These are phyloP conservation scores for Ricordea florida DNA, from an alignment of 92 coral and sea anemone species.

Conservation along the genomic window DNA sequence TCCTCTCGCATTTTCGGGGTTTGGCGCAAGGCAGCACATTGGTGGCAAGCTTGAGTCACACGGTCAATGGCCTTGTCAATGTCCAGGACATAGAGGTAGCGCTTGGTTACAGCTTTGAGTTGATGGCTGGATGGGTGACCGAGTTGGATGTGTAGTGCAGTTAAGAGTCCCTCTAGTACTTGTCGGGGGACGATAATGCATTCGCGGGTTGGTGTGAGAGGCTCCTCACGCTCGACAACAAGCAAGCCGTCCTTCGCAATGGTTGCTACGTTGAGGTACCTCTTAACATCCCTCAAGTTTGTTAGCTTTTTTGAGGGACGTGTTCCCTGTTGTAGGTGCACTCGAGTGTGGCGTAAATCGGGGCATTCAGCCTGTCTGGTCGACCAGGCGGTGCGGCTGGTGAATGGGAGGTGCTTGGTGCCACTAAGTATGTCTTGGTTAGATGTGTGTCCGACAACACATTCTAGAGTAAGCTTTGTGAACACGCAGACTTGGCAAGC, in stretches of 20 bases:
- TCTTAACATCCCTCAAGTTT: not conserved
- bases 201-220: not conserved
- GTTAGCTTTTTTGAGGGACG: not conserved
- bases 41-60: not conserved
- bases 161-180: conserved; percentile 2
- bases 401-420: conserved; percentile 30
- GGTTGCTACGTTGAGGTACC: not conserved
- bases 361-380: not conserved
- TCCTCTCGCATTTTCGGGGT: not conserved
- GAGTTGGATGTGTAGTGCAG: conserved; percentile 17
- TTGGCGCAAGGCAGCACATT: conserved; percentile 1
- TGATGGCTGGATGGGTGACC: conserved; percentile 14
- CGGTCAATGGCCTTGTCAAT: not conserved
- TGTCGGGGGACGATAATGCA: conserved; percentile 18
- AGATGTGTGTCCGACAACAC: conserved; percentile 46
- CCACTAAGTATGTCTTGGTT: conserved; percentile 40
- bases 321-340: not conserved
- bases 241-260: not conserved
- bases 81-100: conserved; percentile 4
- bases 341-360: too few relatives aligned
- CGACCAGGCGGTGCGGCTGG: conserved; percentile 13
- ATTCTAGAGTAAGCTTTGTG: conserved; percentile 19
- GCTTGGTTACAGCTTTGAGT: not conserved
- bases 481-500: conserved; percentile 52
- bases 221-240: not conserved